Conservation (phyloP, 1,140 invertebrate genomes). For the Scaptomyza montana region DNA sequence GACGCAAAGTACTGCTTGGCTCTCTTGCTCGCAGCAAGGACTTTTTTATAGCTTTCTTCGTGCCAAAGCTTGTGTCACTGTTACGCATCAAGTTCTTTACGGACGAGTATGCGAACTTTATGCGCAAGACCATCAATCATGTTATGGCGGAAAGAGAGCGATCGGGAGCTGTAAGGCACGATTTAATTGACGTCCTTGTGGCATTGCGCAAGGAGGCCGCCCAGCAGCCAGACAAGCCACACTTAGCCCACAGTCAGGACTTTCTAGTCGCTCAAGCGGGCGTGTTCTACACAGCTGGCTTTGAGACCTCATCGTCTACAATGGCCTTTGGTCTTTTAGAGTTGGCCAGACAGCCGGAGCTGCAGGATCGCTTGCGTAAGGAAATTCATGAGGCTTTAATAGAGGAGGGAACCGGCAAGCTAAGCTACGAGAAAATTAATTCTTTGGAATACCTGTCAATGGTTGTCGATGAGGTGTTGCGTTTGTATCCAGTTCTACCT, state of each 20-base stretch:
- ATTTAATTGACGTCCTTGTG: constrained; percentile 84
- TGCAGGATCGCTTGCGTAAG: constrained; percentile 87
- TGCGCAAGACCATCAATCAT: constrained; percentile 72
- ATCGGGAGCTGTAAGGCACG: constrained; percentile 67
- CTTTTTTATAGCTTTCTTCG: constrained; percentile 84
- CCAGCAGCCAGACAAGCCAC: constrained; percentile 48
- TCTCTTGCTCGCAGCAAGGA: constrained; percentile 50
- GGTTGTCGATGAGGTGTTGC: constrained; percentile 84
- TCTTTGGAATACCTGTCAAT: constrained; percentile 87
- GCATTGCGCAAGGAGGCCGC: constrained; percentile 71
- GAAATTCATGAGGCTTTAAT: constrained; percentile 86
- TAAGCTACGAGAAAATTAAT: constrained; percentile 87
- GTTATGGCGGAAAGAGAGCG: constrained; percentile 78
- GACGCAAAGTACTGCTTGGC: constrained; percentile 43
- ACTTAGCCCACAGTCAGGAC: constrained; percentile 80
- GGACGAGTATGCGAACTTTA: constrained; percentile 61
- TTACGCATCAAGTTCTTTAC: constrained; percentile 63
- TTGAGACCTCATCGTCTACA: constrained; percentile 90
- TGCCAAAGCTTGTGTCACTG: constrained; percentile 73
- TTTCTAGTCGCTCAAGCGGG: constrained; percentile 88
- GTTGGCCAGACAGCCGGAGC: constrained; percentile 87
- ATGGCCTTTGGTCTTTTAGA: constrained; percentile 88
- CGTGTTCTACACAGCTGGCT: constrained; percentile 90
- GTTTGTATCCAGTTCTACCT: constrained; percentile 73
- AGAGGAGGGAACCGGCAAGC: constrained; percentile 66